Percentiles rank a stretch among this genome's conserved stretches.
phyloP scores from a whole-genome alignment of 2,797 vertebrate species.

The Choloepus didactylus region DNA sequence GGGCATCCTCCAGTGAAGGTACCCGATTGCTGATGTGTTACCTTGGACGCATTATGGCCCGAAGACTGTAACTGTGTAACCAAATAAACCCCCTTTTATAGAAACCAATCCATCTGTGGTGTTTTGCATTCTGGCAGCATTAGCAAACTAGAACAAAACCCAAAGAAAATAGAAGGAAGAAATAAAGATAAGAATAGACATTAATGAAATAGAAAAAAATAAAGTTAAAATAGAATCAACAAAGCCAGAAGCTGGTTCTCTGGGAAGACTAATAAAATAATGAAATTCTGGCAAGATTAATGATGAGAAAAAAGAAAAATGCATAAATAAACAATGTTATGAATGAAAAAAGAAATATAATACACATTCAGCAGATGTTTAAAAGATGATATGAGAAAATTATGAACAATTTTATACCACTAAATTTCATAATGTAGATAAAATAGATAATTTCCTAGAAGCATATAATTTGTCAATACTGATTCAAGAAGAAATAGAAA shows the following conservation, averaged over 20 bases:
- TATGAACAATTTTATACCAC: background rate
- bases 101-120: too few relatives aligned
- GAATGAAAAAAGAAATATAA: slow-evolving; percentile 29
- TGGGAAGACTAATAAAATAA: slow-evolving; percentile 49
- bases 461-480: background rate
- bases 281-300: slow-evolving; percentile 33
- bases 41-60: too few relatives aligned
- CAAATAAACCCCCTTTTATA: too few relatives aligned
- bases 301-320: slow-evolving; percentile 35
- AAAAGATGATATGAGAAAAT: slow-evolving; percentile 27
- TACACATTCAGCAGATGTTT: slow-evolving; percentile 42
- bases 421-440: slow-evolving; percentile 31
- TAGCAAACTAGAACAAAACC: background rate
- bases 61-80: too few relatives aligned
- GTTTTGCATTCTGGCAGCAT: too few relatives aligned
- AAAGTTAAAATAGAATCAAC: slow-evolving; percentile 42
- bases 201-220: slow-evolving; percentile 52
- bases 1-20: too few relatives aligned
- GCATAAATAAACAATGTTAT: slow-evolving; percentile 42
- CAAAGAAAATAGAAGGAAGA: slow-evolving; percentile 59
- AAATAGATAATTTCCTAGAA: slow-evolving; percentile 15
- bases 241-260: slow-evolving; percentile 24
- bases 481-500: slow-evolving; percentile 12
- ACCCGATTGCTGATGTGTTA: too few relatives aligned
- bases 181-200: slow-evolving; percentile 60